These are phyloP conservation scores for Squalus acanthias DNA, from an alignment of 2,797 vertebrate genomes.

Conservation along the genomic window DNA sequence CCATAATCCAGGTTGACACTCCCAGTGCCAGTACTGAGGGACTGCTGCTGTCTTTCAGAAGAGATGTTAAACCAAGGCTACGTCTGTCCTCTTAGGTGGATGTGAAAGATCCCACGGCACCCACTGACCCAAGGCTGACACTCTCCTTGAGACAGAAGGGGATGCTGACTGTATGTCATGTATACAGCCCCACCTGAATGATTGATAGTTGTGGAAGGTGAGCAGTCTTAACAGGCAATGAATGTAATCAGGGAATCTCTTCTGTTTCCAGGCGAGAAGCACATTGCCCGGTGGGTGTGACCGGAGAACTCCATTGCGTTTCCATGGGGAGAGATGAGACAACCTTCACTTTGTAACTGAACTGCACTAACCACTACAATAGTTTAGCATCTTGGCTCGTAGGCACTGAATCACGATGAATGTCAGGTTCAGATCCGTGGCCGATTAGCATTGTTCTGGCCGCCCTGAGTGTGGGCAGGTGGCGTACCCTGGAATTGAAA, in stretches of 20 bases:
- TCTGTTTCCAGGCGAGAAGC: constrained; percentile 19
- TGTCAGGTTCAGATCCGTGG: not conserved
- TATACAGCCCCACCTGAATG: not conserved
- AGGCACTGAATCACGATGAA: not conserved
- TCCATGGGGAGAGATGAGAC: not conserved
- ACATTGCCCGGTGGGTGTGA: constrained; percentile 2
- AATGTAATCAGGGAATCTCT: not conserved
- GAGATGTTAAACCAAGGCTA: not conserved
- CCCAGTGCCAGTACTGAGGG: not conserved
- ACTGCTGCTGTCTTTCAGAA: not conserved
- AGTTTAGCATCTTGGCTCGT: constrained; percentile 13
- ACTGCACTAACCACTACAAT: constrained; percentile 7
- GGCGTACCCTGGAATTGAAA: not conserved
- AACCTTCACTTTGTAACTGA: not conserved
- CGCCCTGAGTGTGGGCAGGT: not conserved
- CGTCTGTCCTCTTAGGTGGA: not conserved
- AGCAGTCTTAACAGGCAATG: not conserved
- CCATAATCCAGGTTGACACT: not conserved
- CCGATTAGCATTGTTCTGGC: not conserved
- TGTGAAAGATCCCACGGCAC: not conserved
- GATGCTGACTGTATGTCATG: too few relatives aligned
- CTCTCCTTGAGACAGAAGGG: not conserved
- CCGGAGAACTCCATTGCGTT: too few relatives aligned
- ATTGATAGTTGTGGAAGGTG: not conserved
- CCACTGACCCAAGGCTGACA: not conserved